phyloP scores from a whole-genome alignment of 2,888 invertebrate species.

The Alentia gelatinosa region DNA sequence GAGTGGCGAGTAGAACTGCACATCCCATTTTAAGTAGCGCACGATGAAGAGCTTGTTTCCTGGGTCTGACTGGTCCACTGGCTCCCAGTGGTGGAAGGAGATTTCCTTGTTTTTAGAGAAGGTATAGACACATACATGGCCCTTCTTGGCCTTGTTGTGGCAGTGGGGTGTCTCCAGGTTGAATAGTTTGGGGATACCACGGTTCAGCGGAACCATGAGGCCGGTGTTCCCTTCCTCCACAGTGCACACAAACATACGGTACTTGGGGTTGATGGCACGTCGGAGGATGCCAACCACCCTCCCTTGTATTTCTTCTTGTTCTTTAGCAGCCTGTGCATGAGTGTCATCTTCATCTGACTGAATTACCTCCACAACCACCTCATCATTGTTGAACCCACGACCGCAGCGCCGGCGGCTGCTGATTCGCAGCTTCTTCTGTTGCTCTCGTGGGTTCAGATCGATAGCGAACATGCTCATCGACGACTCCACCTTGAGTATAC shows the following conservation, averaged over 20 bases:
- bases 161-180: constrained; percentile 67
- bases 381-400: constrained; percentile 72
- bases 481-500: constrained; percentile 66
- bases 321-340: constrained; percentile 28
- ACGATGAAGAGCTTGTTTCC: constrained; percentile 73
- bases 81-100: constrained; percentile 71
- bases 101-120: constrained; percentile 67
- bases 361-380: constrained; percentile 74
- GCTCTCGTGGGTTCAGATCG: constrained; percentile 56
- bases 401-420: constrained; percentile 68
- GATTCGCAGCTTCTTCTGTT: constrained; percentile 63
- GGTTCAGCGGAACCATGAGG: constrained; percentile 73
- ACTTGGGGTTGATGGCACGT: constrained; percentile 67
- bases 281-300: constrained; percentile 74
- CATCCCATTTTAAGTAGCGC: constrained; percentile 74
- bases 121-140: constrained; percentile 70
- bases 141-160: constrained; percentile 65
- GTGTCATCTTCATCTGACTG: constrained; percentile 58
- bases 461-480: constrained; percentile 64
- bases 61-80: constrained; percentile 65
- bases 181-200: constrained; percentile 70
- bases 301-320: constrained; percentile 62
- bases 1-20: constrained; percentile 69
- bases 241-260: constrained; percentile 73
- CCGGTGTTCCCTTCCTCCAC: constrained; percentile 71